A percentile compares a stretch with the other conserved stretches of the same genome.
Evolutionary conservation across 2,888 invertebrate species (phyloP).

Genomic region (Athalia circularis): DNA sequence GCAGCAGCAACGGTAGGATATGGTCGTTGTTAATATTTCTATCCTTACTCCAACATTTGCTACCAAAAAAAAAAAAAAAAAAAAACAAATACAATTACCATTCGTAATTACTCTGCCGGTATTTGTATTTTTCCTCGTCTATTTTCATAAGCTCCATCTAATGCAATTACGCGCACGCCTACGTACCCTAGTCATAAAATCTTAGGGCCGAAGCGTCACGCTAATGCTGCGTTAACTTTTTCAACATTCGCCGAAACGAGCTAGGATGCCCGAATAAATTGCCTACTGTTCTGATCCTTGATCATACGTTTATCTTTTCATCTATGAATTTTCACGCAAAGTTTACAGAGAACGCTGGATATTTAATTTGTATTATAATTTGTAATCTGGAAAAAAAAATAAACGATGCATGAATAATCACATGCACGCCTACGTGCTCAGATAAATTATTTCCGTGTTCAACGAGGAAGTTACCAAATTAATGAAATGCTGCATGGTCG

Average conservation of each 20-base stretch:
- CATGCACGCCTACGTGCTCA: slow-evolving; percentile 22
- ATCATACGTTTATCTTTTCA: too few species aligned
- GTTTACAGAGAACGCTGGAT: too few species aligned
- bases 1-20: slow-evolving; percentile 4
- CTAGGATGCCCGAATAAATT: not conserved
- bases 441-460: slow-evolving; percentile 29
- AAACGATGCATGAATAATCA: slow-evolving; percentile 14
- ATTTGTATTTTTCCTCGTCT: slow-evolving; percentile 14
- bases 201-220: not conserved
- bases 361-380: not conserved
- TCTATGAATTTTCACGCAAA: too few species aligned
- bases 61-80: too few species aligned
- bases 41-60: slow-evolving; percentile 9
- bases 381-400: not conserved
- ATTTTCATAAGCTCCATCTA: slow-evolving; percentile 11
- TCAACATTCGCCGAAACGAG: not conserved
- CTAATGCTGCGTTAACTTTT: slow-evolving; percentile 18
- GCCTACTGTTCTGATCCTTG: too few species aligned
- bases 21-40: slow-evolving; percentile 3
- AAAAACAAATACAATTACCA: slow-evolving; percentile 41
- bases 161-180: slow-evolving; percentile 29
- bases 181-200: slow-evolving; percentile 9
- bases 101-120: slow-evolving; percentile 16
- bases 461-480: slow-evolving; percentile 27
- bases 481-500: slow-evolving; percentile 29